phyloP scores from a whole-genome alignment of 1,140 invertebrate genomes.

The Drosophila obscura region DNA sequence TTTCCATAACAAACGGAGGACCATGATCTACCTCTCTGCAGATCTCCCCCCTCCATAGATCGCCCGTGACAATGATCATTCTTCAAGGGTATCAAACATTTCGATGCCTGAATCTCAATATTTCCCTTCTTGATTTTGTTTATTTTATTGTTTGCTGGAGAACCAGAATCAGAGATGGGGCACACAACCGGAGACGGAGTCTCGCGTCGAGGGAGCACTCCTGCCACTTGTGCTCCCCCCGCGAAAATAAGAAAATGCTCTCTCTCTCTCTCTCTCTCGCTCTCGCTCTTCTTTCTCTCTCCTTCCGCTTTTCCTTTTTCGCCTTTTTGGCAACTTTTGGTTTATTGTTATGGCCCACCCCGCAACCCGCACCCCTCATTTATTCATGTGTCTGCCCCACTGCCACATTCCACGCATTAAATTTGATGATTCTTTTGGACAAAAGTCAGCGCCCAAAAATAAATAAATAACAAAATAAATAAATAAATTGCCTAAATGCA shows the following conservation, averaged over 20 bases:
- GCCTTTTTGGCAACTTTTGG: slow-evolving; percentile 62
- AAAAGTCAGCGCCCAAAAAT: slow-evolving; percentile 55
- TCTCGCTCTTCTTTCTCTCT: slow-evolving; percentile 11
- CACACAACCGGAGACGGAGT: slow-evolving; percentile 4
- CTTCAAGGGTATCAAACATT: neutral
- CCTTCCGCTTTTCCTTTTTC: slow-evolving; percentile 15
- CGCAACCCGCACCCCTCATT: slow-evolving; percentile 35
- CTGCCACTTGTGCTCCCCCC: neutral
- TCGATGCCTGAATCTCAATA: too few relatives aligned
- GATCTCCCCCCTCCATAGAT: too few relatives aligned
- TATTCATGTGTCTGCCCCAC: slow-evolving; percentile 54
- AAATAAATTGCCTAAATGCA: slow-evolving; percentile 59
- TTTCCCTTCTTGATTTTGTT: too few relatives aligned
- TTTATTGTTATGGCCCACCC: slow-evolving; percentile 54
- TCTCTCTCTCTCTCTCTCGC: slow-evolving; percentile 1
- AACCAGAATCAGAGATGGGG: too few relatives aligned
- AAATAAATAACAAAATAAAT: slow-evolving; percentile 69
- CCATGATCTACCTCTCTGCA: too few relatives aligned
- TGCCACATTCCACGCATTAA: slow-evolving; percentile 54
- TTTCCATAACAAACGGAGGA: too few relatives aligned
- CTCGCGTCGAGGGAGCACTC: slow-evolving; percentile 31
- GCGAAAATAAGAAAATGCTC: slow-evolving; percentile 43
- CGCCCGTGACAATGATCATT: too few relatives aligned
- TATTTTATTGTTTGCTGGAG: too few relatives aligned
- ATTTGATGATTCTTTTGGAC: slow-evolving; percentile 66